Conservation (phyloP, 2,113 vertebrate species). For the Oncorhynchus tshawytscha region DNA sequence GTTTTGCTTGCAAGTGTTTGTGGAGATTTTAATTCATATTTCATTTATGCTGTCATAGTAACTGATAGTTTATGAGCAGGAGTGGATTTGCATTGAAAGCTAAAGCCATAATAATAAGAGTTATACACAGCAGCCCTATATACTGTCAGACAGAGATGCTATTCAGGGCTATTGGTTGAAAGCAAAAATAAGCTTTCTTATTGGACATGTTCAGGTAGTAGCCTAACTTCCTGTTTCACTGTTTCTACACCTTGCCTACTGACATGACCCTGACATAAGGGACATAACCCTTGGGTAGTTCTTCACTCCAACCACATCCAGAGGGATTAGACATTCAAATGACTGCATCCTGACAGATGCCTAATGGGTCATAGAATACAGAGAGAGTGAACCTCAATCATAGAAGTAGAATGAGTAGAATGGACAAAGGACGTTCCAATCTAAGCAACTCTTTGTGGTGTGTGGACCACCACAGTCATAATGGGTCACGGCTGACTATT, state of each 20-base stretch:
- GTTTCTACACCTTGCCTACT: too few species aligned
- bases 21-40: background rate
- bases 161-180: background rate
- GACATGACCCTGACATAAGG: conserved; percentile 11
- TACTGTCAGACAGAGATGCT: background rate
- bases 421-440: too few species aligned
- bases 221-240: too few species aligned
- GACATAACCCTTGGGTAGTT: conserved; percentile 47
- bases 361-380: conserved; percentile 5
- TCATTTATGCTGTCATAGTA: background rate
- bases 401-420: too few species aligned
- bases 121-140: background rate
- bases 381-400: background rate
- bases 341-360: conserved; percentile 19
- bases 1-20: background rate
- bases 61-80: background rate
- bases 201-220: too few species aligned
- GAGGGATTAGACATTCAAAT: conserved; percentile 59
- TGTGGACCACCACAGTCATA: background rate
- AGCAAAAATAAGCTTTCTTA: too few species aligned
- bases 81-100: conserved; percentile 49
- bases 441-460: background rate
- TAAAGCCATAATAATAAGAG: background rate
- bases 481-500: background rate
- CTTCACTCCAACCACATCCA: conserved; percentile 63